phyloP scores from a whole-genome alignment of 2,888 invertebrate genomes.

The Bruchidius siliquastri region DNA sequence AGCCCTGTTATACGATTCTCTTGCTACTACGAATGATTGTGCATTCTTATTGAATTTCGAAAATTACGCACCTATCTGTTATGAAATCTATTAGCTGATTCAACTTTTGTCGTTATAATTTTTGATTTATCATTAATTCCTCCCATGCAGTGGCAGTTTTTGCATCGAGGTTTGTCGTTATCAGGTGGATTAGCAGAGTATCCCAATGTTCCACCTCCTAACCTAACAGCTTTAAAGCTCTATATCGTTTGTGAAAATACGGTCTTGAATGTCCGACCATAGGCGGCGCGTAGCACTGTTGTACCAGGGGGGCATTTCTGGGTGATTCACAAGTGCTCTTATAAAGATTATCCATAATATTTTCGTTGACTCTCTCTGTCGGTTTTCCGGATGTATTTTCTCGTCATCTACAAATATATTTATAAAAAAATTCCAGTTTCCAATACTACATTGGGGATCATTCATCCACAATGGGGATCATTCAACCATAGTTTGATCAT shows the following conservation, averaged over 20 bases:
- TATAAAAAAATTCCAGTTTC: too few species aligned
- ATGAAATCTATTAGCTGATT: neutral
- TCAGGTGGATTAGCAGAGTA: conserved; percentile 6
- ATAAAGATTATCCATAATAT: too few species aligned
- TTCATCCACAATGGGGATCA: too few species aligned
- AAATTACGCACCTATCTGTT: neutral
- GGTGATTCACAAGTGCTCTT: neutral
- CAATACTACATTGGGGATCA: too few species aligned
- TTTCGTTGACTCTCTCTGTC: too few species aligned
- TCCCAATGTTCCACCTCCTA: conserved; percentile 4
- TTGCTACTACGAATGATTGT: neutral
- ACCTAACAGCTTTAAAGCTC: conserved; percentile 2
- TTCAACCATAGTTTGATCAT: too few species aligned
- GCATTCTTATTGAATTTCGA: neutral
- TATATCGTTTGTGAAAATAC: conserved; percentile 7
- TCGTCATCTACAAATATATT: too few species aligned
- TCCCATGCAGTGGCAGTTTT: neutral
- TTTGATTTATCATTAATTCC: neutral
- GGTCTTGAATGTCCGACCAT: too few species aligned
- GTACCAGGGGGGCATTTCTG: too few species aligned
- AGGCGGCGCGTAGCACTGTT: too few species aligned
- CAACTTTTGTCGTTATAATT: neutral
- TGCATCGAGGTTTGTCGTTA: conserved; percentile 3
- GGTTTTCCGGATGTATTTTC: too few species aligned
- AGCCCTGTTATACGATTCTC: neutral